Evolutionary conservation across 2,113 vertebrate genomes (phyloP), one percentile per base, ranked within the genome.

Genomic region (Mastomys coucha): DNA sequence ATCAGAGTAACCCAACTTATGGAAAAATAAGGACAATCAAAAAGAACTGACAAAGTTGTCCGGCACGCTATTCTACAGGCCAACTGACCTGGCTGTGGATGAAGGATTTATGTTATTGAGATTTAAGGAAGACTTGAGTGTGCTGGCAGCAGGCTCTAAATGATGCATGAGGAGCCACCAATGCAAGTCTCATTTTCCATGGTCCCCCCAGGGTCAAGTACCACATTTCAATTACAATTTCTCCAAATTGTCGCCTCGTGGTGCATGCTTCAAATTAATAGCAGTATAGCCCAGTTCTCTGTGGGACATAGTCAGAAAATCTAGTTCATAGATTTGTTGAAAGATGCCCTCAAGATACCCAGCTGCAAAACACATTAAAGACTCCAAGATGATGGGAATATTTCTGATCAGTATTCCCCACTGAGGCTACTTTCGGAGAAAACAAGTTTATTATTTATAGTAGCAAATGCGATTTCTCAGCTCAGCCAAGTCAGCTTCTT

Each of bases 361-460:
- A 97, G 94, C 94, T 98, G 96, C 36, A 97, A 97, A 97, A 97
- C 63, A 80, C 78, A 96, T 97, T 97, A 98, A 97, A 96, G 98
- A 51, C 96, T 97, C 91, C 70, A 60, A 93, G 82, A 87, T 58
- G 88, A 92, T 97, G 95, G 72, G 82, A 97, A 94, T 42, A 49
- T 95, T 96, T 97, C 97, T 94, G 77, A 98, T 92, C 12, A 6
- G 73, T 82, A 94, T 91, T 96, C 95, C 95, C 97, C 56, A 20
- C 84, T 95, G 97, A 97, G 82, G 73, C 88, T 26, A 82, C 82
- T 97, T 94, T 16, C 93, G 39, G 88, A 96, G 86, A 93, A 77
- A 96, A 94, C 12, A 14, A 91, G 97, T 97, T 95, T 28, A 96
- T 98, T 98, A 98, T 98, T 98, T 98, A 98, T 97, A 96, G 94